phyloP scores from a whole-genome alignment of 2,797 vertebrate genomes.

The Mormyrops boulengeri region DNA sequence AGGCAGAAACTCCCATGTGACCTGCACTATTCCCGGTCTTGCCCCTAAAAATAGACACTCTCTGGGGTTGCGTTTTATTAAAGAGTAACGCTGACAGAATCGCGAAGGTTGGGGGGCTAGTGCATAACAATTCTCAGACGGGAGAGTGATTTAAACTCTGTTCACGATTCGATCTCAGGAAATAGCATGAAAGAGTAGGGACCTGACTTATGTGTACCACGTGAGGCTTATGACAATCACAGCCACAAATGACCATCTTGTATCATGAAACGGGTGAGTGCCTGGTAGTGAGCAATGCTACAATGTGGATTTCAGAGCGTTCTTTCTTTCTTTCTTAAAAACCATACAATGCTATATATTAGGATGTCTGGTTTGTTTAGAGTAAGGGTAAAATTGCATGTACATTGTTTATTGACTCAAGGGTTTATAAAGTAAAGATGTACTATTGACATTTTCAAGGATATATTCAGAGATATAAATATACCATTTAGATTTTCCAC shows the following conservation, averaged over 20 bases:
- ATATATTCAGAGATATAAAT: not conserved
- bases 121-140: slow-evolving; percentile 12
- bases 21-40: slow-evolving; percentile 40
- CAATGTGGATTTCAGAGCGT: not conserved
- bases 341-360: not conserved
- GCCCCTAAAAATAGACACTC: slow-evolving; percentile 53
- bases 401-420: not conserved
- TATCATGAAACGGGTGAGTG: slow-evolving; percentile 16
- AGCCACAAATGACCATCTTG: not conserved
- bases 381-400: not conserved
- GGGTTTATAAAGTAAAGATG: not conserved
- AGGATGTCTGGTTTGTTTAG: not conserved
- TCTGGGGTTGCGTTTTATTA: slow-evolving; percentile 45
- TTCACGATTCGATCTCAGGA: not conserved
- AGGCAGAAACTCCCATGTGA: slow-evolving; percentile 40
- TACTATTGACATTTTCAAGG: not conserved
- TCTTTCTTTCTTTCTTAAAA: not conserved
- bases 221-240: not conserved
- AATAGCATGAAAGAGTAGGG: not conserved
- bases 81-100: slow-evolving; percentile 30
- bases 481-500: not conserved
- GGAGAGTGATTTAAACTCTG: not conserved
- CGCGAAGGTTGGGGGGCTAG: not conserved
- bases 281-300: not conserved
- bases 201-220: not conserved